A percentile compares a stretch with the other conserved stretches of the same genome.
Conservation (phyloP, 2,797 vertebrate species). For the Poeciliopsis presidionis region DNA sequence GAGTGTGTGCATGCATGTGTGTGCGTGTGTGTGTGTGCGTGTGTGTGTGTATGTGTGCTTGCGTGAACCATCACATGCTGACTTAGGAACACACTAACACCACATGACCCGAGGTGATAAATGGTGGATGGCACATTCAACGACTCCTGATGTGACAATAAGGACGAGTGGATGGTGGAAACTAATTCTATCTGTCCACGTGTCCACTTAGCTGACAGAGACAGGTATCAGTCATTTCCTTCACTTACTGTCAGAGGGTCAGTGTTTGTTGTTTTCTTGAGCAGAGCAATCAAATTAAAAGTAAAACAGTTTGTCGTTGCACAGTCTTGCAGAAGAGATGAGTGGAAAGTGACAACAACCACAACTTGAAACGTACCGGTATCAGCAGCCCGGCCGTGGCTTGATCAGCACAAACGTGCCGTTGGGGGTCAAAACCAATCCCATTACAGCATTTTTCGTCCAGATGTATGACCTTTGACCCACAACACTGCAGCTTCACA, state of each 20-base stretch:
- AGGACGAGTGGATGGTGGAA: slow-evolving; percentile 31
- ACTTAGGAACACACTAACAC: slow-evolving; percentile 68
- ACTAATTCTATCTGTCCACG: neutral
- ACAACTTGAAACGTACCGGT: slow-evolving; percentile 79
- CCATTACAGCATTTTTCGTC: slow-evolving; percentile 90
- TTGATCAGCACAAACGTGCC: slow-evolving; percentile 90
- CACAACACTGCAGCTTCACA: slow-evolving; percentile 88
- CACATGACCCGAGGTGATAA: slow-evolving; percentile 74
- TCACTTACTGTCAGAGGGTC: slow-evolving; percentile 1
- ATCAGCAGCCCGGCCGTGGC: slow-evolving; percentile 82
- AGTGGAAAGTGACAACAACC: neutral
- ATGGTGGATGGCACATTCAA: slow-evolving; percentile 70
- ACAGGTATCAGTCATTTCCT: neutral
- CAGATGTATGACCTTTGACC: slow-evolving; percentile 87
- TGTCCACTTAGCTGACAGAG: slow-evolving; percentile 6
- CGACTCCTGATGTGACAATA: slow-evolving; percentile 68
- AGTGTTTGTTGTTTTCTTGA: neutral
- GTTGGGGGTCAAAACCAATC: slow-evolving; percentile 88
- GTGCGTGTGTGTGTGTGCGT: slow-evolving; percentile 14
- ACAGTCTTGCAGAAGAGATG: neutral
- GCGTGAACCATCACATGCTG: slow-evolving; percentile 65
- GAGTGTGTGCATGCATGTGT: slow-evolving; percentile 3
- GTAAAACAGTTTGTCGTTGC: neutral
- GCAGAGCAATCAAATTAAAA: too few relatives aligned
- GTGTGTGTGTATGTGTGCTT: slow-evolving; percentile 40